Percentiles rank a stretch among this genome's conserved stretches.
These are phyloP conservation scores for Lonchura striata DNA, from an alignment of 2,113 vertebrate genomes.

Conservation along the genomic window DNA sequence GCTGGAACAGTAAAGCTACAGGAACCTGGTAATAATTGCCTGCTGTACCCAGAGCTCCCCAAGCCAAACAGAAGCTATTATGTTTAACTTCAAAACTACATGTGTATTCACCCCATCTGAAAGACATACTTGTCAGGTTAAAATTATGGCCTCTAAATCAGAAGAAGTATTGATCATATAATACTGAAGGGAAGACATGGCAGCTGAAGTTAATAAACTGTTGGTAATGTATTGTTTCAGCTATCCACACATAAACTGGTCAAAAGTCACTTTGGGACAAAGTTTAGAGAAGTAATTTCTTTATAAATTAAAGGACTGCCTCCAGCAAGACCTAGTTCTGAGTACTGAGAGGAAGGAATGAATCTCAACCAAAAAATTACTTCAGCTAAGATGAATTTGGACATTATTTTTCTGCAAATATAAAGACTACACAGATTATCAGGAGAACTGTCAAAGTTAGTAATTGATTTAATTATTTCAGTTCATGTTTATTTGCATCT, in stretches of 20 bases:
- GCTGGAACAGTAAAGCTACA: background rate
- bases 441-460: background rate
- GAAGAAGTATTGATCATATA: background rate
- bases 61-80: background rate
- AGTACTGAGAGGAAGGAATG: background rate
- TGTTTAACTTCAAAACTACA: background rate
- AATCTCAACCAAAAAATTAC: background rate
- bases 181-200: background rate
- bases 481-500: slow-evolving; percentile 28
- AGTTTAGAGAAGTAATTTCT: slow-evolving; percentile 24
- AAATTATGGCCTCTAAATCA: background rate
- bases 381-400: slow-evolving; percentile 16
- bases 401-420: slow-evolving; percentile 16
- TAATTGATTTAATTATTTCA: slow-evolving; percentile 31
- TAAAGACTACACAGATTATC: background rate
- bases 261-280: background rate
- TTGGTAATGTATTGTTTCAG: background rate
- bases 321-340: slow-evolving; percentile 19
- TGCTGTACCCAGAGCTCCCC: background rate
- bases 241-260: background rate
- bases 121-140: background rate
- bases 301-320: slow-evolving; percentile 22
- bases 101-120: background rate
- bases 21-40: background rate
- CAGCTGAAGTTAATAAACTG: background rate